Conservation (phyloP, 2,888 invertebrate genomes). For the Orchestes rusci region DNA sequence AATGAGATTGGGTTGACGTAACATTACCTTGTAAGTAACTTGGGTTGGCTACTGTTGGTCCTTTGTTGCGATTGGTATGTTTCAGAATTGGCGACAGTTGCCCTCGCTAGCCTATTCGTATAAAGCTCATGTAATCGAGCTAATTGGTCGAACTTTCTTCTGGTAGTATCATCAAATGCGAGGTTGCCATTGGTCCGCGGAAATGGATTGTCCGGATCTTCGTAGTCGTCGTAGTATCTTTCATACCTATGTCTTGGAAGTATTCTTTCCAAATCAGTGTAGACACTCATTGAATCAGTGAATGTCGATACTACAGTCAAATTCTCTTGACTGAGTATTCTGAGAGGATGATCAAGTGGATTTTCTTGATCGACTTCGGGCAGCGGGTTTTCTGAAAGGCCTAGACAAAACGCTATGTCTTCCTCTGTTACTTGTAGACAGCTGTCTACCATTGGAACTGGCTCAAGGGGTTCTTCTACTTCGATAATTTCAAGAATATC, state of each 20-base stretch:
- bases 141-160: conserved; percentile 69
- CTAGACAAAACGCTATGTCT: conserved; percentile 84
- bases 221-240: conserved; percentile 52
- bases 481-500: conserved; percentile 74
- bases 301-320: conserved; percentile 86
- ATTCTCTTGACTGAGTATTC: conserved; percentile 86
- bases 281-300: conserved; percentile 63
- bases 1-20: no score
- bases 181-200: conserved; percentile 34
- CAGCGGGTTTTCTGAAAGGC: conserved; percentile 58
- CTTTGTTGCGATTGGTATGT: conserved; percentile 48
- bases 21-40: conserved; percentile 45
- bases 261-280: conserved; percentile 60
- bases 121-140: conserved; percentile 76
- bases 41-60: conserved; percentile 36
- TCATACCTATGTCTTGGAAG: conserved; percentile 56
- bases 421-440: conserved; percentile 87
- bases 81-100: conserved; percentile 59
- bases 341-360: conserved; percentile 72
- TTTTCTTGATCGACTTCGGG: conserved; percentile 66
- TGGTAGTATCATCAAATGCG: conserved; percentile 36
- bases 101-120: conserved; percentile 69
- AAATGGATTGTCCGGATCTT: conserved; percentile 43
- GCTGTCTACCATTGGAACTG: conserved; percentile 78
- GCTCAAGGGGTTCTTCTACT: conserved; percentile 68